Conservation (phyloP, 1,140 invertebrate species). For the Microplitis mediator region DNA sequence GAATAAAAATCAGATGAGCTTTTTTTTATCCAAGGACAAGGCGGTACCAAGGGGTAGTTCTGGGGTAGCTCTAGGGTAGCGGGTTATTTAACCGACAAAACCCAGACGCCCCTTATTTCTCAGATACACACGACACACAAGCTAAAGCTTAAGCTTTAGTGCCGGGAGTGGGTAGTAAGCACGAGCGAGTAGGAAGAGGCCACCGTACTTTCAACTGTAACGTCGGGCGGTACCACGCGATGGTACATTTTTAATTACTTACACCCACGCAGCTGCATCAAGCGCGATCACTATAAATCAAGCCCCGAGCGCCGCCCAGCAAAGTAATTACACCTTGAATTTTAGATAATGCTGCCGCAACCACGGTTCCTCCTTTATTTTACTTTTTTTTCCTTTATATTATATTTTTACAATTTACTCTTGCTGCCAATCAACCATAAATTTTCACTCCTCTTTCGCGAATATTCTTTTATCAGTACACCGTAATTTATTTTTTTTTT, state of each 20-base stretch:
- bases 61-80: constrained; percentile 11
- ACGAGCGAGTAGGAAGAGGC: neutral
- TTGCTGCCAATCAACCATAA: constrained; percentile 12
- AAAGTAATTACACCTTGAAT: constrained; percentile 66
- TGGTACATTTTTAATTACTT: constrained; percentile 66
- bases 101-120: constrained; percentile 7
- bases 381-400: constrained; percentile 17
- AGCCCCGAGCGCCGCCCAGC: constrained; percentile 54
- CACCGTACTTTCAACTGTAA: constrained; percentile 18
- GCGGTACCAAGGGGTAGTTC: constrained; percentile 27
- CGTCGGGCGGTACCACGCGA: constrained; percentile 58
- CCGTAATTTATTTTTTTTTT: no score
- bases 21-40: constrained; percentile 24
- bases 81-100: constrained; percentile 19
- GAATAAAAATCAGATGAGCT: constrained; percentile 29
- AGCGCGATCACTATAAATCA: constrained; percentile 64
- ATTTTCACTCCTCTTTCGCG: neutral
- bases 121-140: neutral
- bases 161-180: constrained; percentile 17
- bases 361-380: constrained; percentile 46
- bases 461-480: neutral
- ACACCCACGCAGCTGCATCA: constrained; percentile 64
- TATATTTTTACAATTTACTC: constrained; percentile 4
- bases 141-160: neutral
- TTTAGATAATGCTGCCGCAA: constrained; percentile 66